These are phyloP conservation scores for Clarias laeviceps DNA, from an alignment of 2,797 vertebrate genomes.

Conservation along the genomic window DNA sequence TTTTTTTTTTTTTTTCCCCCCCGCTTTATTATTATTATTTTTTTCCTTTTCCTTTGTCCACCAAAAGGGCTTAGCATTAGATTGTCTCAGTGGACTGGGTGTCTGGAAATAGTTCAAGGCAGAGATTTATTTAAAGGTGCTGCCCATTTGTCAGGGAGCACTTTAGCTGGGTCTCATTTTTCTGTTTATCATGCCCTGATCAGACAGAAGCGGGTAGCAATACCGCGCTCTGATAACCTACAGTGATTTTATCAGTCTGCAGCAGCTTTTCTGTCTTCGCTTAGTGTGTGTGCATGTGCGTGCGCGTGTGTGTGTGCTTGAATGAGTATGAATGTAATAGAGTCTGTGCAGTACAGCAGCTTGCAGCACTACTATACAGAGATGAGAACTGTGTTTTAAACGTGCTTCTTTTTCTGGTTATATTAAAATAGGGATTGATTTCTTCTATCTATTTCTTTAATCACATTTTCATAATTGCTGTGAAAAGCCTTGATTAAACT, in stretches of 20 bases:
- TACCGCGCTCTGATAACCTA: conserved; percentile 26
- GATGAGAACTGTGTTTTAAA: not conserved
- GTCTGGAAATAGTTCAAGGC: conserved; percentile 37
- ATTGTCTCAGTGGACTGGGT: conserved; percentile 41
- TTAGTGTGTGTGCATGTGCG: not conserved
- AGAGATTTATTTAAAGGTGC: conserved; percentile 57
- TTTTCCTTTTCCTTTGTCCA: conserved; percentile 14
- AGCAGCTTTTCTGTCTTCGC: conserved; percentile 5
- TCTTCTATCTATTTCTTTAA: not conserved
- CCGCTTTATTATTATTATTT: not conserved
- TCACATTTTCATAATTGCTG: not conserved
- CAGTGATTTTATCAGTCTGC: conserved; percentile 44
- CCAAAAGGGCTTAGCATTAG: not conserved
- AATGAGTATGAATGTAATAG: not conserved
- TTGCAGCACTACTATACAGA: not conserved
- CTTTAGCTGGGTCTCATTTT: conserved; percentile 47
- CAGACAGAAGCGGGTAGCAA: conserved; percentile 29
- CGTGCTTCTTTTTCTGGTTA: not conserved
- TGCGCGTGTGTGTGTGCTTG: not conserved
- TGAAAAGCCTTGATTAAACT: not conserved
- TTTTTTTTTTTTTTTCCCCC: not conserved
- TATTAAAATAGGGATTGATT: not conserved
- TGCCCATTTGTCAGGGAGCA: conserved; percentile 40
- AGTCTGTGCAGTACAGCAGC: not conserved
- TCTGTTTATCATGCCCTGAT: conserved; percentile 31